Evolutionary conservation across 2,113 vertebrate genomes (phyloP).

Genomic region (Hippolais icterina): DNA sequence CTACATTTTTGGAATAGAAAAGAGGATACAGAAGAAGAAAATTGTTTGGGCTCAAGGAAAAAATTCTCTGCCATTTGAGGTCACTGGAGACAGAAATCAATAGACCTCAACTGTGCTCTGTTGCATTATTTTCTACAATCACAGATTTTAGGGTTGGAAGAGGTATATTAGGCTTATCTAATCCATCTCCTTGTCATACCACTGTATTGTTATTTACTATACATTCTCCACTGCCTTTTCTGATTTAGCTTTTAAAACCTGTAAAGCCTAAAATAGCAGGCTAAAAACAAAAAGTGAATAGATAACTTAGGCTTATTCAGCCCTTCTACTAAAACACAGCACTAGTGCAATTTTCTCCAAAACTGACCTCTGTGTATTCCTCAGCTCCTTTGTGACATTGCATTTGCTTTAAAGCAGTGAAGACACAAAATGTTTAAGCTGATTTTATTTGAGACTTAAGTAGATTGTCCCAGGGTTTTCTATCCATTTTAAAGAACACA

Average conservation of each 20-base stretch:
- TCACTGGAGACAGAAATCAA: not conserved
- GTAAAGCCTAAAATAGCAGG: not conserved
- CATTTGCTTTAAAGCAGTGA: not conserved
- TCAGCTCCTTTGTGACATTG: not conserved
- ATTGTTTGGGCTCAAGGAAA: not conserved
- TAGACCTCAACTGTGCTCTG: not conserved
- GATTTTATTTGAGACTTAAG: not conserved
- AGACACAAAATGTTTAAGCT: not conserved
- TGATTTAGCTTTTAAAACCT: not conserved
- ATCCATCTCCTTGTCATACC: not conserved
- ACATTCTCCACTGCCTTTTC: not conserved
- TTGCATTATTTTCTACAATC: not conserved
- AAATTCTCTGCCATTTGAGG: not conserved
- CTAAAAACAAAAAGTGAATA: not conserved
- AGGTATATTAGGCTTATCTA: not conserved
- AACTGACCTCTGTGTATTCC: not conserved
- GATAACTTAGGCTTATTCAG: not conserved
- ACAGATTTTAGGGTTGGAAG: not conserved
- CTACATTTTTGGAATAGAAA: not conserved
- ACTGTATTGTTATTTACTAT: not conserved
- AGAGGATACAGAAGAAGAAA: not conserved
- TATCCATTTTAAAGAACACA: not conserved
- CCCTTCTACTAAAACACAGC: not conserved
- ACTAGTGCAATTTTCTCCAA: not conserved
- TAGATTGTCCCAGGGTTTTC: not conserved